Conservation (phyloP, 2,888 invertebrate genomes). For the Ametastegia equiseti region DNA sequence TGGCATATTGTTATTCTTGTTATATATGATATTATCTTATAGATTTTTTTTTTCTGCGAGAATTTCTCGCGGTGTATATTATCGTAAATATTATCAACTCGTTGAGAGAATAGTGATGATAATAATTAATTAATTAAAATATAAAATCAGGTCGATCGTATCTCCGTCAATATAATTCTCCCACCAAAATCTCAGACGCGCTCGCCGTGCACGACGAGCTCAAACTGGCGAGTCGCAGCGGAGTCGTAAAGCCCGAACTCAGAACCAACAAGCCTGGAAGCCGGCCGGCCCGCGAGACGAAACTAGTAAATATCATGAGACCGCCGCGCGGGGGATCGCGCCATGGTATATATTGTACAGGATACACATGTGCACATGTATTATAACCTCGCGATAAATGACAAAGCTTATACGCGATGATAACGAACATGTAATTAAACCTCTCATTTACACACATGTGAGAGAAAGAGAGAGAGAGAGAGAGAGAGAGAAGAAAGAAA, state of each 20-base stretch:
- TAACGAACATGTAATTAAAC: not conserved
- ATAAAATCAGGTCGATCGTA: too few relatives aligned
- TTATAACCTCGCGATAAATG: not conserved
- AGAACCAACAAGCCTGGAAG: not conserved
- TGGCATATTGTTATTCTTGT: not conserved
- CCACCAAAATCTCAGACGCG: slow-evolving; percentile 15
- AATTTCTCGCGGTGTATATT: too few relatives aligned
- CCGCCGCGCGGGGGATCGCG: not conserved
- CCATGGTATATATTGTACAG: not conserved
- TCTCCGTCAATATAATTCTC: not conserved
- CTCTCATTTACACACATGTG: not conserved
- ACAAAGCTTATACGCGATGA: not conserved
- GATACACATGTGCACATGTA: not conserved
- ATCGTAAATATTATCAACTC: too few relatives aligned
- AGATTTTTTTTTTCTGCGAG: too few relatives aligned
- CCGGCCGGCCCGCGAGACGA: slow-evolving; percentile 21
- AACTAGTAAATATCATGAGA: not conserved
- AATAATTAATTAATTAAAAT: too few relatives aligned
- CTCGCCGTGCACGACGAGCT: slow-evolving; percentile 57
- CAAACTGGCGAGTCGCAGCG: slow-evolving; percentile 57
- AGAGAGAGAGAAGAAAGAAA: too few relatives aligned
- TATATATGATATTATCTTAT: too few relatives aligned
- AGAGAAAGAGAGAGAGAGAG: too few relatives aligned
- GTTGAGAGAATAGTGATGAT: too few relatives aligned
- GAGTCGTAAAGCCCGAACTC: too few relatives aligned